Percentiles rank a stretch among this genome's conserved stretches.
phyloP scores from a whole-genome alignment of 1,140 invertebrate species.

The Calosoma granatense region DNA sequence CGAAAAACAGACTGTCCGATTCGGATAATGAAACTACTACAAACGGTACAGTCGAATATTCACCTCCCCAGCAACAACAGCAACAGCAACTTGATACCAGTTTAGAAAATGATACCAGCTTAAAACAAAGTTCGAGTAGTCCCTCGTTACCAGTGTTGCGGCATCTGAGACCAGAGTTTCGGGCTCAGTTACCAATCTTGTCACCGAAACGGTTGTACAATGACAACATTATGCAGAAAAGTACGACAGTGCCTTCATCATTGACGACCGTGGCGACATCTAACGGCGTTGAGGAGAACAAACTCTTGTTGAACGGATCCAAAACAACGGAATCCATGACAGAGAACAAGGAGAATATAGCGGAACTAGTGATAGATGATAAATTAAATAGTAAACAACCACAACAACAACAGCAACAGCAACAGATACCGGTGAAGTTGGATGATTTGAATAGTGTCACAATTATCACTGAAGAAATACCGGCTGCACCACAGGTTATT shows the following conservation, averaged over 20 bases:
- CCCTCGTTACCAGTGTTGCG: conserved; percentile 59
- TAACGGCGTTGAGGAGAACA: not conserved
- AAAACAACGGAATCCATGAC: not conserved
- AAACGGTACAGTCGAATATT: not conserved
- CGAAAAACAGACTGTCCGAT: conserved; percentile 24
- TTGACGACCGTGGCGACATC: not conserved
- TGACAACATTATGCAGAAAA: conserved; percentile 3
- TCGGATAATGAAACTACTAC: conserved; percentile 15
- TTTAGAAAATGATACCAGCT: conserved; percentile 11
- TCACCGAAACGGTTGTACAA: conserved; percentile 41
- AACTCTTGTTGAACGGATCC: not conserved
- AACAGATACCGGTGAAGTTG: not conserved
- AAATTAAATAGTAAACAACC: not conserved
- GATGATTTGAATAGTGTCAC: conserved; percentile 19
- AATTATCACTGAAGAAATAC: conserved; percentile 37
- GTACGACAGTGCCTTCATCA: conserved; percentile 3
- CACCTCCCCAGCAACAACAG: not conserved
- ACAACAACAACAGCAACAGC: not conserved
- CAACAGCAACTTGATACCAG: not conserved
- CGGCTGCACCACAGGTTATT: conserved; percentile 39
- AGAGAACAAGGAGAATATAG: not conserved
- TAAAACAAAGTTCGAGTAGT: conserved; percentile 31
- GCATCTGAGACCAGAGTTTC: conserved; percentile 72
- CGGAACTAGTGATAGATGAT: not conserved
- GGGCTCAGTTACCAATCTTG: conserved; percentile 65